Base-by-base conservation (phyloP, 2,888 invertebrate genomes). In the Sycophila texana region DNA sequence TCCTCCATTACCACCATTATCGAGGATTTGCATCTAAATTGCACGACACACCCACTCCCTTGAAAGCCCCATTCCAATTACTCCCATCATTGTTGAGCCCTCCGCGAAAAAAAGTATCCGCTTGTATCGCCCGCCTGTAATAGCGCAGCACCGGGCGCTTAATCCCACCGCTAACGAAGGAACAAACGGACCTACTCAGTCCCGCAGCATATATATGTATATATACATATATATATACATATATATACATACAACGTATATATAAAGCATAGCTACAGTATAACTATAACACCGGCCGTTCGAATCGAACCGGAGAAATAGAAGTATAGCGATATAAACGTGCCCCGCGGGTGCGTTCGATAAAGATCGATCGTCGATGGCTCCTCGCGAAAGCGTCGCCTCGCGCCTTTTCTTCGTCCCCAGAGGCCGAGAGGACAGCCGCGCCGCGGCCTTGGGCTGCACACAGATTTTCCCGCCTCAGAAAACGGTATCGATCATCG, bases 401-500 rank as follows among this genome's bases (percentile, higher is more conserved):
- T 13, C 22, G 20, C 22, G 4, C 60, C 51, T 75, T 68, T 75
- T 68, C 60, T 26, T 16, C n/a, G 66, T n/a, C 30, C 60, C 26
- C 26, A 16, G 30, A 10, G 10, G 10, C n/a, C 30, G 16, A 61
- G 39, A 61, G 26, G 39, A 61, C 39, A 16, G 39, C 39, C 4
- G 30, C 5, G 30, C 5, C 39, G 4, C 65, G 63, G 39, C 74
- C 68, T 70, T 74, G 47, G 22, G 16, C 13, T n/a, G n/a, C n/a
- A n/a, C n/a, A 1, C 22, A 51, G 60, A 61, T 72, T 79, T 79
- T 72, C 67, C 71, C 60, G 47, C 22, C 63, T 26, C 18, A 20
- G 20, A 67, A 26, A 22, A 30, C 18, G 71, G 53, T 80, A 80
- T 80, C 74, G 66, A 76, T 80, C 76, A 73, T 76, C 80, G 68